Evolutionary conservation across 2,797 vertebrate genomes (phyloP).

Genomic region (Novumbra hubbsi): DNA sequence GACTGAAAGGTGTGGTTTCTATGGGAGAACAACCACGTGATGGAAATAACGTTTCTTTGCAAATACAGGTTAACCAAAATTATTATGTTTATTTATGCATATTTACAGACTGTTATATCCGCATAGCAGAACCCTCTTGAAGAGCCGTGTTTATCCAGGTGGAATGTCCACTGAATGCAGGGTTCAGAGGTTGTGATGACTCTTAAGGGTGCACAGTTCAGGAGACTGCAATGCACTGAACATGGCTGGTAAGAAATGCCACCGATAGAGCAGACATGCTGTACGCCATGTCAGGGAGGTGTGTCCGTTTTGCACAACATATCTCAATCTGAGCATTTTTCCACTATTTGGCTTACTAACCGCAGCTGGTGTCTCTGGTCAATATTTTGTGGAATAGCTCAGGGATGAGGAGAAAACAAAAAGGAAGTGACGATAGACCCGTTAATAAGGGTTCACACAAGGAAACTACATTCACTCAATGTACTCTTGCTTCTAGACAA

Average conservation of each 20-base stretch:
- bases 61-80: conserved; percentile 43
- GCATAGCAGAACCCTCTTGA: conserved; percentile 31
- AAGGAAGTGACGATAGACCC: conserved; percentile 25
- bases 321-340: too few relatives aligned
- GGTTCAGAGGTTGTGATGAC: conserved; percentile 22
- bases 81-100: conserved; percentile 53
- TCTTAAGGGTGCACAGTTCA: neutral
- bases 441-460: conserved; percentile 27
- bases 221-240: neutral
- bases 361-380: conserved; percentile 15
- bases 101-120: conserved; percentile 48
- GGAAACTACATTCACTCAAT: conserved; percentile 31
- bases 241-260: neutral
- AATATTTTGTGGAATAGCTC: conserved; percentile 20
- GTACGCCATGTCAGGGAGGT: too few relatives aligned
- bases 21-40: neutral
- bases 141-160: conserved; percentile 1
- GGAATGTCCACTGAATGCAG: conserved; percentile 26
- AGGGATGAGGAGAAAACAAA: conserved; percentile 17
- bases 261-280: too few relatives aligned
- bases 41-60: neutral
- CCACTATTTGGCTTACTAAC: conserved; percentile 21
- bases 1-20: neutral
- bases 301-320: too few relatives aligned
- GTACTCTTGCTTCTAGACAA: conserved; percentile 14